Evolutionary conservation across 2,888 invertebrate genomes (phyloP), one percentile per base, ranked within the genome.

Genomic region (Volucella inanis): DNA sequence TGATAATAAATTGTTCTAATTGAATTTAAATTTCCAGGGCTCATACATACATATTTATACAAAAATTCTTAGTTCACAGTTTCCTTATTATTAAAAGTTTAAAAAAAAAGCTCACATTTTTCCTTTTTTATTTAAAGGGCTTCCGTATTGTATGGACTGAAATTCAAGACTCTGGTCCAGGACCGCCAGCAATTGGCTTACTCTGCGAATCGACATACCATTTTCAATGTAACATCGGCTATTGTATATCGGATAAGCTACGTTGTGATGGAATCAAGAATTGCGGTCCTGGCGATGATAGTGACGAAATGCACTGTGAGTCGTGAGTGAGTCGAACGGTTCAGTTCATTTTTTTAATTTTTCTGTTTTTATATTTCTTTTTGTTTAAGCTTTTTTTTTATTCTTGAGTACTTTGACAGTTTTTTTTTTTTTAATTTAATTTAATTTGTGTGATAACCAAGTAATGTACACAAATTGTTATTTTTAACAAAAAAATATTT

Each of bases 111-210:
- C n/a, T n/a, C n/a, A 62, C 47, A 31, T 15, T 45, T 78, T 67
- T 49, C 0, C 6, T 52, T 52, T 65, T 41, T 79, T 45, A n/a
- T 55, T 87, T 78, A 2, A 75, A 96, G 92, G 99, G 98, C 82
- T 99, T 98, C 93, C 95, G 96, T 90, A 96, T 98, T 61, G 95
- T 97, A 68, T 99, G 98, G 98, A 98, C 98, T 78, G 98, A 99
- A 93, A 96, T 98, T 89, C 94, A 94, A 89, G 94, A 94, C 87
- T 94, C 94, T 64, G 94, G 94, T 79, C 92, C 92, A 74, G 92
- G 93, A 87, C 91, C 92, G 78, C 92, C 92, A 87, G 91, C 92
- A 38, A 91, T 92, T 88, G 90, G 92, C 45, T 88, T 92, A 79
- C 89, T 91, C 61, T 92, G 92, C 88, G 93, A 93, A 88, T 92